Conservation (phyloP, 2,113 vertebrate genomes). For the Siniperca chuatsi region DNA sequence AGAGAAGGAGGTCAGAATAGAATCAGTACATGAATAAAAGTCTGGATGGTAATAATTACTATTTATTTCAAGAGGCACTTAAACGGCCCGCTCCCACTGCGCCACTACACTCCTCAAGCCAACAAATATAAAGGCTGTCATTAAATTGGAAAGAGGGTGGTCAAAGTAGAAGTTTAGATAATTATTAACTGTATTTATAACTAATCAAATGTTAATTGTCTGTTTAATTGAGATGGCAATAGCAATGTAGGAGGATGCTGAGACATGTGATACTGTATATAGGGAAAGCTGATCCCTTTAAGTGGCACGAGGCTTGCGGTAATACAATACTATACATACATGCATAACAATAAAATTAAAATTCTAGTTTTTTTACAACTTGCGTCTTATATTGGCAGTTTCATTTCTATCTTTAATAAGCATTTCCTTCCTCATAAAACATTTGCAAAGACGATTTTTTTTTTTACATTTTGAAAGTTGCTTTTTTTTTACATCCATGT, state of each 20-base stretch:
- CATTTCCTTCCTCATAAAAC: background rate
- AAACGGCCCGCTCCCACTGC: background rate
- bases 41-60: constrained; percentile 2
- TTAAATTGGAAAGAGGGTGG: constrained; percentile 19
- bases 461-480: background rate
- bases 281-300: background rate
- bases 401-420: background rate
- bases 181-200: constrained; percentile 12
- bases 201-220: background rate
- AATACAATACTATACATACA: background rate
- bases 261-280: background rate
- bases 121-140: constrained; percentile 2
- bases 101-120: background rate
- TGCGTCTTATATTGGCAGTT: background rate
- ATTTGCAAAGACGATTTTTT: background rate
- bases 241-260: background rate
- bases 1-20: background rate
- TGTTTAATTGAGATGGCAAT: constrained; percentile 12
- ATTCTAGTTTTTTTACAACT: background rate
- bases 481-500: background rate
- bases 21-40: background rate
- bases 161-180: constrained; percentile 15
- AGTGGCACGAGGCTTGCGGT: background rate
- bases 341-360: background rate
- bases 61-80: constrained; percentile 27